These are phyloP conservation scores for Leptinotarsa undecemlineata DNA, from an alignment of 1,140 invertebrate species.

Conservation along the genomic window DNA sequence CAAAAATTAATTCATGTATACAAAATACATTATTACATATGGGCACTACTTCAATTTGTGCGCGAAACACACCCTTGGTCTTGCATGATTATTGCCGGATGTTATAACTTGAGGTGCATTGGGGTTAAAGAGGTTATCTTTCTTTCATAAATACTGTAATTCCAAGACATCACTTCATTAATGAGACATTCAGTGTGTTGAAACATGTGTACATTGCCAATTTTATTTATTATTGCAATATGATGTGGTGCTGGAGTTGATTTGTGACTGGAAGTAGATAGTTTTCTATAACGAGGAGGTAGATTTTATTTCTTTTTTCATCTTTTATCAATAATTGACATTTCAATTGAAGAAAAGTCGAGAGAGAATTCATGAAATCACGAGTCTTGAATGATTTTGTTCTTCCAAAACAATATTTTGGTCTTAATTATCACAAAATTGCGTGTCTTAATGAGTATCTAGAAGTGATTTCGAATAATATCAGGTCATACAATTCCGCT, in stretches of 20 bases:
- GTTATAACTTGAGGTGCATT: background rate
- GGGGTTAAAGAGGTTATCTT: background rate
- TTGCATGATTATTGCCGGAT: background rate
- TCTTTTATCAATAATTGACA: background rate
- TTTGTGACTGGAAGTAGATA: background rate
- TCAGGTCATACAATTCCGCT: too few species aligned
- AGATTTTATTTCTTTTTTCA: background rate
- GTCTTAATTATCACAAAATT: too few species aligned
- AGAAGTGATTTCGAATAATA: too few species aligned
- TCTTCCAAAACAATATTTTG: too few species aligned
- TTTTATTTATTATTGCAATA: constrained; percentile 27
- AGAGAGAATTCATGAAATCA: too few species aligned
- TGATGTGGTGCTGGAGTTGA: background rate
- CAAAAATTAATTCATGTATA: too few species aligned
- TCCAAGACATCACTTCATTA: background rate
- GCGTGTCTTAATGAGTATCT: too few species aligned
- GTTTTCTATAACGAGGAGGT: background rate
- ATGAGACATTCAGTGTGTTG: constrained; percentile 11
- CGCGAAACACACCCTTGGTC: constrained; percentile 5
- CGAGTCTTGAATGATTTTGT: too few species aligned
- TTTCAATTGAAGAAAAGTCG: background rate
- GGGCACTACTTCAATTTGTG: constrained; percentile 10
- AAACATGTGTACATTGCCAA: constrained; percentile 26
- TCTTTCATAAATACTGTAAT: background rate
- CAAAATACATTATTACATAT: background rate